Percentiles rank a stretch among this genome's conserved stretches.
These are phyloP conservation scores for Cladorhizidae sp. DNA, from an alignment of 37 sponge, comb jelly and placozoan species.

Conservation along the genomic window DNA sequence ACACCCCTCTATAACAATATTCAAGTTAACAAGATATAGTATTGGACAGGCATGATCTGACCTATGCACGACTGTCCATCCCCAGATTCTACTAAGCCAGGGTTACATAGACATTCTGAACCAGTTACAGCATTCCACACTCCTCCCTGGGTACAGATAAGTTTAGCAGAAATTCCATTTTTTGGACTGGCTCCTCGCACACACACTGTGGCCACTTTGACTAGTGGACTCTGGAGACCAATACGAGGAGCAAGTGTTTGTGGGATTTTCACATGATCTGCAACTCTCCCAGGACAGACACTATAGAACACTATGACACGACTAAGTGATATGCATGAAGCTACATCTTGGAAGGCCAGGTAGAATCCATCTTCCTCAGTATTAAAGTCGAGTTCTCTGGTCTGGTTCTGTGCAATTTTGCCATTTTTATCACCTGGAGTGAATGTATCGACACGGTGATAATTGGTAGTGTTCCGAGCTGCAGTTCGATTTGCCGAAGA, in stretches of 20 bases:
- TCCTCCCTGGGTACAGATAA: constrained; percentile 17
- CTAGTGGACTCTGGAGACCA: not conserved
- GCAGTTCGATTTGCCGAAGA: constrained; percentile 3
- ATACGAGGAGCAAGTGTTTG: constrained; percentile 23
- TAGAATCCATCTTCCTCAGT: constrained; percentile 19
- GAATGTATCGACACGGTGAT: not conserved
- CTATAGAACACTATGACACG: constrained; percentile 44
- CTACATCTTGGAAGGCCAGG: constrained; percentile 21
- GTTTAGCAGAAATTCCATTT: not conserved
- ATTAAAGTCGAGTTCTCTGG: constrained; percentile 4
- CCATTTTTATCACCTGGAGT: not conserved
- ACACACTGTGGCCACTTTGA: constrained; percentile 7
- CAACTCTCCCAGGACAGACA: constrained; percentile 32
- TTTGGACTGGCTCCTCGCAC: constrained; percentile 1
- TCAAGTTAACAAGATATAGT: too few species aligned
- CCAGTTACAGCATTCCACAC: constrained; percentile 10
- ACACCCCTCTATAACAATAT: not conserved
- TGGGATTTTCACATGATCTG: constrained; percentile 4
- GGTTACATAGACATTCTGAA: not conserved
- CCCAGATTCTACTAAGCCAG: not conserved
- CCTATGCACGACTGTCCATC: constrained; percentile 1
- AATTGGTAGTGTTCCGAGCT: constrained; percentile 13
- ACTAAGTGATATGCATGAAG: constrained; percentile 28
- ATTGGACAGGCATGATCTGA: not conserved
- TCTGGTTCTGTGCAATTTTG: not conserved